Base-by-base conservation (phyloP, 2,888 invertebrate species). In the Automeris io region DNA sequence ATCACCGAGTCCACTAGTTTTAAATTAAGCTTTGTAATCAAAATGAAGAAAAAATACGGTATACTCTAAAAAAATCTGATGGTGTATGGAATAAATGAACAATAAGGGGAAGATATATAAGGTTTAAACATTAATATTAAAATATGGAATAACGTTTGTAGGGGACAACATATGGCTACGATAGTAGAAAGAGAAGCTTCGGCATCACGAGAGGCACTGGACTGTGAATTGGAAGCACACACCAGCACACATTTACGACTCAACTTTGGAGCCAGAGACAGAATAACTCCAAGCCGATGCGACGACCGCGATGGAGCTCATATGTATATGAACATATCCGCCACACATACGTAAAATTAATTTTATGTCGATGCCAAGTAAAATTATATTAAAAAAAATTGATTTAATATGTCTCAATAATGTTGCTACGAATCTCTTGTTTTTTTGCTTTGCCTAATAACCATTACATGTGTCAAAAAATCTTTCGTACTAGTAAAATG, bases 311-410 rank as follows among this genome's bases (percentile, higher is more conserved):
- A 78, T 47, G 67, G 65, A 3, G 74, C 78, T 0, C 87, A 86
- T 51, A 68, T 86, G 73, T 87, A 87, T 41, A 87, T 87, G 77
- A 87, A 87, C 49, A 81, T 87, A 59, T 82, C 87, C 9, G 76
- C 87, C 26, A 73, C 86, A 6, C 81, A 82, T 45, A 73, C 77
- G 23, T 81, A 68, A 55, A 5, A 9, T 16, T 6, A 8, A 18
- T 13, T 2, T 16, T 23, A 18, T 18, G 16, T 5, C 7, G n/a
- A 4, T 13, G 21, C 21, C n/a, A n/a, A n/a, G n/a, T n/a, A n/a
- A n/a, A n/a, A n/a, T n/a, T n/a, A n/a, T n/a, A n/a, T n/a, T n/a
- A n/a, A n/a, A n/a, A n/a, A n/a, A n/a, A n/a, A n/a, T n/a, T n/a
- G n/a, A n/a, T n/a, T n/a, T n/a, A n/a, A n/a, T n/a, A n/a, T n/a